Conservation (phyloP, 2,888 invertebrate species). For the Hipparchia sbordonii region DNA sequence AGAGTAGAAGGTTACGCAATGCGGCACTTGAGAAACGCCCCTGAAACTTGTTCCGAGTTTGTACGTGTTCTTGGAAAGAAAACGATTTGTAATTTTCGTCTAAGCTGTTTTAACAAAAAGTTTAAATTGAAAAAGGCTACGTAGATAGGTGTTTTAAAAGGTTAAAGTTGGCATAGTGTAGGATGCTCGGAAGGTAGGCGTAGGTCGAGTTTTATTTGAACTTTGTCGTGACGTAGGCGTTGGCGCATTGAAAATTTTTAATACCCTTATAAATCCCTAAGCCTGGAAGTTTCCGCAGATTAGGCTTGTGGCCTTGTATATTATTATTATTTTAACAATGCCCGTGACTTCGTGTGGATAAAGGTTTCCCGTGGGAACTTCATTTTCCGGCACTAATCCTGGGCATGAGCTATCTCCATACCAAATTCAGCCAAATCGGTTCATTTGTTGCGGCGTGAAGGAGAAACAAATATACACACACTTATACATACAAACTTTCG, state of each 20-base stretch:
- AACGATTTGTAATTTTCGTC: neutral
- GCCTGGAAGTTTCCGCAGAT: slow-evolving; percentile 5
- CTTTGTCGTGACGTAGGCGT: slow-evolving; percentile 7
- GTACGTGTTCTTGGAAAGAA: slow-evolving; percentile 7
- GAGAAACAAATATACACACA: too few relatives aligned
- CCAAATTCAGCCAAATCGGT: too few relatives aligned
- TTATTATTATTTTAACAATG: neutral
- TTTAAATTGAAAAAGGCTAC: neutral
- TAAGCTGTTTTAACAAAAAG: neutral
- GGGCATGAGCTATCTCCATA: too few relatives aligned
- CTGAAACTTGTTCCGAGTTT: slow-evolving; percentile 42
- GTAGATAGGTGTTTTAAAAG: neutral
- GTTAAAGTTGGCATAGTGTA: slow-evolving; percentile 1
- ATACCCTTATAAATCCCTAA: neutral
- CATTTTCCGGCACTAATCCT: neutral
- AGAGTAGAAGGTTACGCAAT: slow-evolving; percentile 59
- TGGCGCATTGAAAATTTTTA: slow-evolving; percentile 4
- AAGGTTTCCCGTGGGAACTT: too few relatives aligned
- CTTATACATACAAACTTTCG: too few relatives aligned
- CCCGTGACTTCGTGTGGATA: too few relatives aligned
- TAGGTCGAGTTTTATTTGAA: neutral
- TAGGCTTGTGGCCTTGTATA: slow-evolving; percentile 2
- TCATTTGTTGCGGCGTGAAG: too few relatives aligned
- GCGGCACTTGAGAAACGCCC: slow-evolving; percentile 59
- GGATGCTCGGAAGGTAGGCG: slow-evolving; percentile 12